Percentiles rank a stretch among this genome's conserved stretches.
phyloP scores from a whole-genome alignment of 30 jellyfish, hydroid and myxozoan genomes.

The Chrysaora quinquecirrha region DNA sequence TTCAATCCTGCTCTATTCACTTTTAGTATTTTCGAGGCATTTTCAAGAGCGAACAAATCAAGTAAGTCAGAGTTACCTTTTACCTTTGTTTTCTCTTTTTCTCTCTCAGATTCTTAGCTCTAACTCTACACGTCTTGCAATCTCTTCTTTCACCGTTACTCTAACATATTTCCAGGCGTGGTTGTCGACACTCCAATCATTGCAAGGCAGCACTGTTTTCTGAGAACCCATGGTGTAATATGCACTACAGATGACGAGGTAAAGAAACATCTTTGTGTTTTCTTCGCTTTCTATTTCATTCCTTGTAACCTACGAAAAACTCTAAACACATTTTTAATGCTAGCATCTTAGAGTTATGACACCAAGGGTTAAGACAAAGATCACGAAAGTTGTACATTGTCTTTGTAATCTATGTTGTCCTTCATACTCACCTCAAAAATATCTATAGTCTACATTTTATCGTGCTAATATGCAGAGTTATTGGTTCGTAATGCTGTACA shows the following conservation, averaged over 20 bases:
- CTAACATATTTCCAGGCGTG: slow-evolving; percentile 71
- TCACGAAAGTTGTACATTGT: too few species aligned
- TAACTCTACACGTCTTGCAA: neutral
- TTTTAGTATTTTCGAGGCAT: slow-evolving; percentile 78
- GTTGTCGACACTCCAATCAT: slow-evolving; percentile 40
- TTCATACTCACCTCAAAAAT: too few species aligned
- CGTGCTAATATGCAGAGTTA: too few species aligned
- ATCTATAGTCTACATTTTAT: too few species aligned
- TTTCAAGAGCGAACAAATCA: slow-evolving; percentile 71
- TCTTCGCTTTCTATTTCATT: neutral
- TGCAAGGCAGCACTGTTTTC: slow-evolving; percentile 75
- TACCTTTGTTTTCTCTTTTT: neutral
- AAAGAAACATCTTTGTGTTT: neutral
- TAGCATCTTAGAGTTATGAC: too few species aligned
- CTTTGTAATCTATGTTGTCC: too few species aligned
- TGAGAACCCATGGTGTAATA: slow-evolving; percentile 41
- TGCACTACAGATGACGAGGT: slow-evolving; percentile 84
- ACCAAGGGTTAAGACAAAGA: too few species aligned
- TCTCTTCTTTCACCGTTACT: neutral
- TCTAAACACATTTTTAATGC: too few species aligned
- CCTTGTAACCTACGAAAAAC: neutral
- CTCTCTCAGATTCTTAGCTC: neutral
- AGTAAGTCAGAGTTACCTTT: too few species aligned
- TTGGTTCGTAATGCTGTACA: too few species aligned
- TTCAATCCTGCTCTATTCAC: too few species aligned